Conservation (phyloP, 2,888 invertebrate species). For the Nomada lathburiana region DNA sequence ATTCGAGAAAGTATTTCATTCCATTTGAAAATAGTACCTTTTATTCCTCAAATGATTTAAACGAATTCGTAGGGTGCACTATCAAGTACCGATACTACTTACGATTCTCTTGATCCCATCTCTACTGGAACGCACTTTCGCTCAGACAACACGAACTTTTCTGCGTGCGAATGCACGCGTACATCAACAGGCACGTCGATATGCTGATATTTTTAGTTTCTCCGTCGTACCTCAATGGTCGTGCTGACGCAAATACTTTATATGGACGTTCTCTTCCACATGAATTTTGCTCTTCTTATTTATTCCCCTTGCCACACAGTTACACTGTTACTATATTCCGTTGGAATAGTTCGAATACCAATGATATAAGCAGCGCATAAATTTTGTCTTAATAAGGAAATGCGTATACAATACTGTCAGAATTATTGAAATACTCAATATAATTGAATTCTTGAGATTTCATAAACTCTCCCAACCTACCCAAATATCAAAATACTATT, state of each 20-base stretch:
- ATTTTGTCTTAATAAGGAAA: not conserved
- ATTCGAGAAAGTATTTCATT: not conserved
- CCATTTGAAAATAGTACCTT: not conserved
- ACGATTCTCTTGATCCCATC: slow-evolving; percentile 25
- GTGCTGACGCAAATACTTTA: slow-evolving; percentile 37
- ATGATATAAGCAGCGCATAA: not conserved
- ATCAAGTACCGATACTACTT: not conserved
- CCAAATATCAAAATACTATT: too few species aligned
- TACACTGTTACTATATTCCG: not conserved
- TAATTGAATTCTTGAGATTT: too few species aligned
- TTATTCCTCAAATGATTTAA: not conserved
- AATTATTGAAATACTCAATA: too few species aligned
- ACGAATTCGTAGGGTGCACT: not conserved
- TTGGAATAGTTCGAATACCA: not conserved
- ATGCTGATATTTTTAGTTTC: slow-evolving; percentile 59
- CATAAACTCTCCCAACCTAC: too few species aligned
- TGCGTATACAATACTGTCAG: too few species aligned
- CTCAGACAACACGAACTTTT: slow-evolving; percentile 49
- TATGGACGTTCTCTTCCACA: slow-evolving; percentile 12
- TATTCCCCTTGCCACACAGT: not conserved
- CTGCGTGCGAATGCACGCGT: slow-evolving; percentile 38
- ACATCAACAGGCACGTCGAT: slow-evolving; percentile 43
- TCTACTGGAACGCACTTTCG: slow-evolving; percentile 45
- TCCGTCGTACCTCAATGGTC: slow-evolving; percentile 40
- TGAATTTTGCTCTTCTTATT: slow-evolving; percentile 1